A percentile compares a stretch with the other conserved stretches of the same genome.
Conservation (phyloP, 1,140 invertebrate species). For the Trichomalopsis sarcophagae region DNA sequence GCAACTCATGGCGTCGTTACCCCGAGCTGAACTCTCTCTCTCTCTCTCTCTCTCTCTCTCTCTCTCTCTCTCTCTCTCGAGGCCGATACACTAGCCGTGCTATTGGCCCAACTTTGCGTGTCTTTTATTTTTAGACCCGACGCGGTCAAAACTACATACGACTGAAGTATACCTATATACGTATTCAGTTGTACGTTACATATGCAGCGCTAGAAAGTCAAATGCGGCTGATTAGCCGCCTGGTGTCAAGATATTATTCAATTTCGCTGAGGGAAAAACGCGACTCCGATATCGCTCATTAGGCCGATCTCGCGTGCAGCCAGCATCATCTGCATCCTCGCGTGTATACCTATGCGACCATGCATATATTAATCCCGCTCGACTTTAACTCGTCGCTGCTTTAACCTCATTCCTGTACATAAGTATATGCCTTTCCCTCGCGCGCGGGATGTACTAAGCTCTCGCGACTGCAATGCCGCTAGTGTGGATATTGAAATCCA, state of each 20-base stretch:
- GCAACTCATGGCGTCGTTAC: neutral
- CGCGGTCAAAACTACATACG: no score
- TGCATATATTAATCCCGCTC: constrained; percentile 17
- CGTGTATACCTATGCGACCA: neutral
- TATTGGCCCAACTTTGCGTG: neutral
- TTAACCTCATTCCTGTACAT: constrained; percentile 69
- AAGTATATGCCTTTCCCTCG: constrained; percentile 67
- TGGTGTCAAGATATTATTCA: neutral
- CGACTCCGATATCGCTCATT: neutral
- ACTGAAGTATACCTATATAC: no score
- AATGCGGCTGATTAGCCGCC: neutral
- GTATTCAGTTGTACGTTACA: neutral
- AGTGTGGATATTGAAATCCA: constrained; percentile 2
- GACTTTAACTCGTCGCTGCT: constrained; percentile 50
- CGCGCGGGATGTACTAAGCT: neutral
- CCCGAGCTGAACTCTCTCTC: neutral
- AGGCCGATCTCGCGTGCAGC: neutral
- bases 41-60: neutral
- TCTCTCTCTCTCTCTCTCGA: neutral
- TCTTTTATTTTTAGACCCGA: no score
- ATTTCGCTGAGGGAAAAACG: neutral
- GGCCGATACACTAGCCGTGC: neutral
- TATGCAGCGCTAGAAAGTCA: neutral
- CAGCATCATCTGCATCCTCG: constrained; percentile 6
- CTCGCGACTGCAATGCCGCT: neutral